These are phyloP conservation scores for Apantesis nais DNA, from an alignment of 2,888 invertebrate genomes.

Conservation along the genomic window DNA sequence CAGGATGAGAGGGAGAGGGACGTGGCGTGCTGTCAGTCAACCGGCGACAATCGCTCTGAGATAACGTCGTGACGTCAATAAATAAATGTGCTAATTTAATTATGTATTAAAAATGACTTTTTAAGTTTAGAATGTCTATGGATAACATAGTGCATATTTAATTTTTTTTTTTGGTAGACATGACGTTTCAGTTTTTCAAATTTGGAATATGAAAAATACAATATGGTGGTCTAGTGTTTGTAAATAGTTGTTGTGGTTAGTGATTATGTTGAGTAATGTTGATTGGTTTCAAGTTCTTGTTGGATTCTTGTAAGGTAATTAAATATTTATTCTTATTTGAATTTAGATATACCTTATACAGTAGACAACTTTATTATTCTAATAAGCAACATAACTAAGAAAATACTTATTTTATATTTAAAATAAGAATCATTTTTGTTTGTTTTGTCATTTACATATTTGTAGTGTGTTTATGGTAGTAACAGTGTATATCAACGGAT, in stretches of 20 bases:
- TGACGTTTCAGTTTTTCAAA: conserved; percentile 29
- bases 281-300: conserved; percentile 46
- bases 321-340: conserved; percentile 13
- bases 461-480: neutral
- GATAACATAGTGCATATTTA: conserved; percentile 23
- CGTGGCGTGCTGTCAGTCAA: conserved; percentile 66
- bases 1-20: conserved; percentile 65
- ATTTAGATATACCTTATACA: neutral
- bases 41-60: conserved; percentile 57
- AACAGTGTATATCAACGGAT: neutral
- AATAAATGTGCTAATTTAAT: conserved; percentile 26
- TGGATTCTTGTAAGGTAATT: conserved; percentile 73
- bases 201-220: conserved; percentile 33
- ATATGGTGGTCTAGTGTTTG: conserved; percentile 39
- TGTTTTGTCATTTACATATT: neutral
- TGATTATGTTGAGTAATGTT: conserved; percentile 59
- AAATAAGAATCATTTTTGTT: neutral
- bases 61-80: conserved; percentile 53
- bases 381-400: neutral
- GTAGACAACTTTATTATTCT: neutral
- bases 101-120: conserved; percentile 30
- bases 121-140: conserved; percentile 13
- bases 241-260: conserved; percentile 34
- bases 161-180: conserved; percentile 23
- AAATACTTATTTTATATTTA: neutral